Base-by-base conservation (phyloP, 2,888 invertebrate genomes). In the Epistrophe grossulariae region DNA sequence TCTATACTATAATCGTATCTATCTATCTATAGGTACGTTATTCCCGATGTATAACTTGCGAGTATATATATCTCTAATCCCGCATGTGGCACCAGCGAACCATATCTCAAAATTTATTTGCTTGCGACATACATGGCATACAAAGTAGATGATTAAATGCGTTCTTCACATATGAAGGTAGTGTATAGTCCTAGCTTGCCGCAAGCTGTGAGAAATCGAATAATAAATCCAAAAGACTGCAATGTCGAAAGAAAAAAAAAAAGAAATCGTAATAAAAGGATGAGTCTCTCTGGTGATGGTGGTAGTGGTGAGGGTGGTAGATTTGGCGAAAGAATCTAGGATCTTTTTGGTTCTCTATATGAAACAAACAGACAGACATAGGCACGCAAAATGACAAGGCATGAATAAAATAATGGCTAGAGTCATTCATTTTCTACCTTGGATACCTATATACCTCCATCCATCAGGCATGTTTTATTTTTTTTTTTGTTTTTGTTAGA, bases 131-230 rank as follows among this genome's bases (percentile, higher is more conserved):
- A 76, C 71, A 79, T 50, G 71, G 87, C 87, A 87, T 87, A 87
- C 83, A 87, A 87, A 87, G 87, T 87, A 64, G 79, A 87, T 87
- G 83, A 87, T 87, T 79, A 87, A 87, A 83, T 87, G 87, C 83
- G 87, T 79, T 76, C 73, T 19, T 19, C 35, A 13, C 68, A 17
- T 45, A 8, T 11, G 24, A 19, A 9, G 11, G 11, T 2, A 10
- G 24, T 60, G 24, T 40, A n/a, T n/a, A 8, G 15, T 40, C 15
- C 31, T 35, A 10, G 3, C 55, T 28, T 68, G 50, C 71, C 62
- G 31, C 28, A 17, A 55, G 50, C 72, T 62, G 76, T 87, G 40
- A 64, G 79, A 83, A 87, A 87, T 87, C 83, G 87, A 87, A 83
- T 71, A 76, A 79, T 79, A 79, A 87, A 79, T 78, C 85, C 43